phyloP scores from a whole-genome alignment of 2,113 vertebrate genomes.

The Mus pahari region DNA sequence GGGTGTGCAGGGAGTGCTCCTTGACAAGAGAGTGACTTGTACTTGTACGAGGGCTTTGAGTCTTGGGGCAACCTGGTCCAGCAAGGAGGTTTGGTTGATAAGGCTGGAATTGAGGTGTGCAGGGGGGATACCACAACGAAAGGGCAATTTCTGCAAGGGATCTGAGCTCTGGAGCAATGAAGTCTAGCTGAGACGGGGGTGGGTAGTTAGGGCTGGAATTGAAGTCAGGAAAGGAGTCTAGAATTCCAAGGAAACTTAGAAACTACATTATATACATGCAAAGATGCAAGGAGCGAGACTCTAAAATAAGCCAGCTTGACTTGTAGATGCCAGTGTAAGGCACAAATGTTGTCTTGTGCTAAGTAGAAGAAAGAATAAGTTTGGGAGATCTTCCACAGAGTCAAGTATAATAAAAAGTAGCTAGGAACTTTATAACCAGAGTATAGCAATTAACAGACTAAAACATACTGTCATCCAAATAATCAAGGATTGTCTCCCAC shows the following conservation, averaged over 20 bases:
- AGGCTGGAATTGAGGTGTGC: not conserved
- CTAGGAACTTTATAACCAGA: not conserved
- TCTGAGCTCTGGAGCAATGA: not conserved
- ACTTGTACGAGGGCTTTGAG: not conserved
- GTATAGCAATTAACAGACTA: not conserved
- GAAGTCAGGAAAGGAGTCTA: not conserved
- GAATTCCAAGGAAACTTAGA: not conserved
- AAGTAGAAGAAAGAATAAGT: not conserved
- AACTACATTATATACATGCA: too few species aligned
- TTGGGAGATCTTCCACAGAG: not conserved
- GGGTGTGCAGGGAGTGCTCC: not conserved
- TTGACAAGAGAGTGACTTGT: not conserved
- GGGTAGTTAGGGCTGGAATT: not conserved
- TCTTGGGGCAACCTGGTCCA: not conserved
- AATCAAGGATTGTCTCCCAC: not conserved
- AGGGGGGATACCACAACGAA: not conserved
- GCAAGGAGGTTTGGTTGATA: rapidly evolving
- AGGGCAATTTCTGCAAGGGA: not conserved
- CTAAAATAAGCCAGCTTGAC: not conserved
- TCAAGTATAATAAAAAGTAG: not conserved
- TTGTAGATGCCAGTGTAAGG: not conserved
- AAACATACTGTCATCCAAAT: not conserved
- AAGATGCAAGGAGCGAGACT: not conserved
- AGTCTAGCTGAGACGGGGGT: too few species aligned
- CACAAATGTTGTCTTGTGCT: not conserved